Evolutionary conservation across 2,888 invertebrate genomes (phyloP), one percentile per base, ranked within the genome.

Genomic region (Cryptocephalus primarius): DNA sequence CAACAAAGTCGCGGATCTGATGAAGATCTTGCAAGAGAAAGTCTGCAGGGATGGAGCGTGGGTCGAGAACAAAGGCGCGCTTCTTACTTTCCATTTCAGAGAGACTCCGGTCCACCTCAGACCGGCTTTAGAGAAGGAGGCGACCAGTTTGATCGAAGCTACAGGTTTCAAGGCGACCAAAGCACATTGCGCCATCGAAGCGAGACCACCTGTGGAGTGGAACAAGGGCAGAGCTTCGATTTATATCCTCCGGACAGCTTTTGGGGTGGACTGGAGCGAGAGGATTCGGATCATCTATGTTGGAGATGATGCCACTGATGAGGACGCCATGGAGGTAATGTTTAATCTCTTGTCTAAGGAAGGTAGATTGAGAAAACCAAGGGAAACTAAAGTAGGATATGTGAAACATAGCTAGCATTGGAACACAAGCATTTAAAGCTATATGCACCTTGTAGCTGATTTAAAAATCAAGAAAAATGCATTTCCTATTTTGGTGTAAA

Each of bases 191-290:
- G 91, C 91, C 0, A 75, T 91, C n/a, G 91, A 92, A 67, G 91
- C 91, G 0, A 83, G 88, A 55, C 91, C 91, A 6, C 91, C 90
- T 0, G 90, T 92, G 0, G 80, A 87, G 61, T 92, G 92, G 92
- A 88, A 92, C 68, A 91, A 92, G 69, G 88, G 84, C 53, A 82
- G 90, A 38, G 92, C 92, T 9, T 88, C 89, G 1, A 88, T 92
- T 64, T 91, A 92, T 66, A 92, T 92, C 57, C 69, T 92, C 50
- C 78, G 91, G 50, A 91, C 90, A 2, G 88, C 90, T 0, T 92
- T 91, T 63, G 92, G 91, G 1, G 79, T 91, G 13, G 91, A 92
- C 67, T 92, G 91, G 91, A 86, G 87, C 63, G 90, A 91, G 65
- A 76, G 91, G 48, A 88, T 91, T 57, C 78, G 89, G 60, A 88